Conservation (phyloP, 2,797 vertebrate species). For the Acipenser transmontanus region DNA sequence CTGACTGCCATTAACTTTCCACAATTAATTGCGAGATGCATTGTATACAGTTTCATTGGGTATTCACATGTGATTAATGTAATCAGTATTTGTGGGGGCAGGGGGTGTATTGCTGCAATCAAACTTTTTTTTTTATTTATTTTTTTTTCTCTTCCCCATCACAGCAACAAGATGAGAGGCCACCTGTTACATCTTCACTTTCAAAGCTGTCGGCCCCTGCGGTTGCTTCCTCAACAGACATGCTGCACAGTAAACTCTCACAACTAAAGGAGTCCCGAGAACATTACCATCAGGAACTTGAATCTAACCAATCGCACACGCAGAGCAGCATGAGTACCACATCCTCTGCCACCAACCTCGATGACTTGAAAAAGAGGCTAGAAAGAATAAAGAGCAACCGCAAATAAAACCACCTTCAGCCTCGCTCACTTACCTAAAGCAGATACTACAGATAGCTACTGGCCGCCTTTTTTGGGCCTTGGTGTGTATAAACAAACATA, state of each 20-base stretch:
- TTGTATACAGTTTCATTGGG: too few species aligned
- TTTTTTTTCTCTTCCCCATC: background rate
- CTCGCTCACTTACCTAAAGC: conserved; percentile 53
- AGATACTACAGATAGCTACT: conserved; percentile 51
- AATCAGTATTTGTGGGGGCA: background rate
- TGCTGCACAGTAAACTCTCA: conserved; percentile 94
- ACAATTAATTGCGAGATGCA: background rate
- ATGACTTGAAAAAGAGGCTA: conserved; percentile 97
- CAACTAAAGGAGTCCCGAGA: conserved; percentile 92
- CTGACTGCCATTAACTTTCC: background rate
- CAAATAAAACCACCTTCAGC: conserved; percentile 58
- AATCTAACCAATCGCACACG: conserved; percentile 67
- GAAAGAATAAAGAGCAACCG: conserved; percentile 97
- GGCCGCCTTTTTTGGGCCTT: conserved; percentile 52
- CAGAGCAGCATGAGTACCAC: conserved; percentile 64
- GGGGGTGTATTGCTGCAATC: conserved; percentile 11
- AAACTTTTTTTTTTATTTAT: background rate
- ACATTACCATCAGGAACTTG: conserved; percentile 80
- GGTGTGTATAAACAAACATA: conserved; percentile 46
- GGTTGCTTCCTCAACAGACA: conserved; percentile 92
- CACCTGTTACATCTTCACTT: conserved; percentile 74
- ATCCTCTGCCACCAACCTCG: conserved; percentile 81
- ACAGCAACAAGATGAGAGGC: conserved; percentile 62
- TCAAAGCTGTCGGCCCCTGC: conserved; percentile 74
- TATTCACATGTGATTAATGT: background rate